A percentile compares a stretch with the other conserved stretches of the same genome.
Evolutionary conservation across 2,113 vertebrate species (phyloP).

Genomic region (Larimichthys crocea): DNA sequence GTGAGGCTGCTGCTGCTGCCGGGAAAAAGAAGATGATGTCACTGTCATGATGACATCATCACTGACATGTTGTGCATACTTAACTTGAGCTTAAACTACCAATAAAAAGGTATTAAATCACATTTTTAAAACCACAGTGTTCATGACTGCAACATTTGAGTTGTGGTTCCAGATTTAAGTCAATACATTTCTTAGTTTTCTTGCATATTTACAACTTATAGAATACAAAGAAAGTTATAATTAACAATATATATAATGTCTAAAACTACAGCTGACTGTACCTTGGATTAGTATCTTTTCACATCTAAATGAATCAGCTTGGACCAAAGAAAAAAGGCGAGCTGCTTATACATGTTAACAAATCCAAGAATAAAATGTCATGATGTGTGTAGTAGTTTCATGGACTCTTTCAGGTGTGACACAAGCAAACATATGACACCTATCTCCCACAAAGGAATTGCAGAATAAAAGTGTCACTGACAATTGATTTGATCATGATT

Average conservation of each 20-base stretch:
- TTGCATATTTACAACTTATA: background rate
- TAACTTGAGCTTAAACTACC: background rate
- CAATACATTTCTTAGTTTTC: background rate
- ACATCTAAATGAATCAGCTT: background rate
- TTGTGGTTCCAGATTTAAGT: background rate
- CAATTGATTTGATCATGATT: background rate
- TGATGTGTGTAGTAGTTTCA: background rate
- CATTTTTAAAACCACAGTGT: background rate
- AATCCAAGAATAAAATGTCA: background rate
- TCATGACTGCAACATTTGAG: background rate
- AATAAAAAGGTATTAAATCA: background rate
- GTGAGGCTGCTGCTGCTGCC: constrained; percentile 47
- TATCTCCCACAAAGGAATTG: background rate
- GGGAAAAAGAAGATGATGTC: constrained; percentile 62
- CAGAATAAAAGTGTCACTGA: background rate
- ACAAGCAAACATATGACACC: background rate
- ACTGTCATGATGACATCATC: constrained; percentile 34
- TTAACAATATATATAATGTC: background rate
- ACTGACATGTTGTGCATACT: background rate
- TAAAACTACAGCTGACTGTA: too few species aligned
- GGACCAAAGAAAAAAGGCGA: background rate
- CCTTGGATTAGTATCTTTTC: background rate
- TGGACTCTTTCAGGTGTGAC: background rate
- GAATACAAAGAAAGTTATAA: background rate
- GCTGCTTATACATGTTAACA: background rate